These are phyloP conservation scores for Protaetia brevitarsis DNA, from an alignment of 1,140 invertebrate species.

Conservation along the genomic window DNA sequence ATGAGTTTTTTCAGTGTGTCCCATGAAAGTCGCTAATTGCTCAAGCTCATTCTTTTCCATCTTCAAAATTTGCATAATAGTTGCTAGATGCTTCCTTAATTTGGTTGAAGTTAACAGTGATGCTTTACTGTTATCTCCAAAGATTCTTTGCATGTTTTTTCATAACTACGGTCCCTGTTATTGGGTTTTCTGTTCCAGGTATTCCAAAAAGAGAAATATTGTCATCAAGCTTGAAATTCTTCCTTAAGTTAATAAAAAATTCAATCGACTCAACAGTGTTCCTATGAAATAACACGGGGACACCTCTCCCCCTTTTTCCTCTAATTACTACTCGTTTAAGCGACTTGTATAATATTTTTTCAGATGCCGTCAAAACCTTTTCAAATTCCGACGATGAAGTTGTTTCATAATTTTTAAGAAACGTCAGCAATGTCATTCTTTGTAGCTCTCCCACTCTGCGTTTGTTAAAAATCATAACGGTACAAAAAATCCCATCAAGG, in stretches of 20 bases:
- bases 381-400: constrained; percentile 32
- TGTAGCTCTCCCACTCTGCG: constrained; percentile 30
- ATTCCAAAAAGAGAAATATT: neutral
- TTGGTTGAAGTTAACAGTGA: neutral
- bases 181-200: neutral
- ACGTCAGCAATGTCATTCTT: constrained; percentile 24
- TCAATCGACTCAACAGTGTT: neutral
- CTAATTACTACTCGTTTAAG: constrained; percentile 28
- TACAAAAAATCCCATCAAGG: neutral
- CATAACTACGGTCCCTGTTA: neutral
- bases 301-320: constrained; percentile 25
- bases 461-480: constrained; percentile 27
- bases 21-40: constrained; percentile 31
- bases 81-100: neutral
- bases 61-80: neutral
- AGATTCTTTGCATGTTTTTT: neutral
- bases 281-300: neutral
- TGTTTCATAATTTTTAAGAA: neutral
- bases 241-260: neutral
- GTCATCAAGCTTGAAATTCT: neutral
- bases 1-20: constrained; percentile 33
- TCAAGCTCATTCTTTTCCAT: neutral
- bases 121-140: neutral
- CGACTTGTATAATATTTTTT: constrained; percentile 29
- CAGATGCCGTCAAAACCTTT: constrained; percentile 20